phyloP scores from a whole-genome alignment of 2,797 vertebrate genomes.

The Octomys mimax region DNA sequence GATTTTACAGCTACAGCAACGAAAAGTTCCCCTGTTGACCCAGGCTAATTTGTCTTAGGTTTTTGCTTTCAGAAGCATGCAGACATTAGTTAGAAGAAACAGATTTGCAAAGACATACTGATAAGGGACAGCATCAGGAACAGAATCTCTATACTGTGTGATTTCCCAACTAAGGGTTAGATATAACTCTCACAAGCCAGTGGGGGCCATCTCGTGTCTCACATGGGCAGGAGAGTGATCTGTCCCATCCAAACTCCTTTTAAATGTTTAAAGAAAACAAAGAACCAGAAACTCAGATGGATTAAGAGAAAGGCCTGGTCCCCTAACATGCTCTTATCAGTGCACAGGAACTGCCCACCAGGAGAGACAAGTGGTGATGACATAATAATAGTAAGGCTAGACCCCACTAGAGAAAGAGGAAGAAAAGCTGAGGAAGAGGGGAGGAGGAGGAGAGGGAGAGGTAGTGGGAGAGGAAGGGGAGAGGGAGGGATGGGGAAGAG shows the following conservation, averaged over 20 bases:
- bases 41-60: background rate
- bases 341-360: background rate
- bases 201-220: background rate
- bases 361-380: background rate
- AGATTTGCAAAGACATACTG: background rate
- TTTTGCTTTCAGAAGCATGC: background rate
- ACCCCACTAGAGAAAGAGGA: rapidly evolving
- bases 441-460: too few species aligned
- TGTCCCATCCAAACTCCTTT: background rate
- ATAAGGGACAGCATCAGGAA: background rate
- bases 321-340: too few species aligned
- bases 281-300: background rate
- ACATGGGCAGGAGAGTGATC: background rate
- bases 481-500: too few species aligned
- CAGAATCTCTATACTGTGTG: background rate
- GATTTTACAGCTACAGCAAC: background rate
- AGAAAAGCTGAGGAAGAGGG: too few species aligned
- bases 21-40: background rate
- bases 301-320: too few species aligned
- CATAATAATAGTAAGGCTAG: rapidly evolving
- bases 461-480: too few species aligned
- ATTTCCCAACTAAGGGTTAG: background rate
- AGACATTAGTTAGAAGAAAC: background rate
- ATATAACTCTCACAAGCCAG: background rate
- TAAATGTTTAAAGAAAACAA: background rate